Percentiles rank a stretch among this genome's conserved stretches.
Conservation (phyloP, 2,797 vertebrate genomes). For the Scarus forsteni region DNA sequence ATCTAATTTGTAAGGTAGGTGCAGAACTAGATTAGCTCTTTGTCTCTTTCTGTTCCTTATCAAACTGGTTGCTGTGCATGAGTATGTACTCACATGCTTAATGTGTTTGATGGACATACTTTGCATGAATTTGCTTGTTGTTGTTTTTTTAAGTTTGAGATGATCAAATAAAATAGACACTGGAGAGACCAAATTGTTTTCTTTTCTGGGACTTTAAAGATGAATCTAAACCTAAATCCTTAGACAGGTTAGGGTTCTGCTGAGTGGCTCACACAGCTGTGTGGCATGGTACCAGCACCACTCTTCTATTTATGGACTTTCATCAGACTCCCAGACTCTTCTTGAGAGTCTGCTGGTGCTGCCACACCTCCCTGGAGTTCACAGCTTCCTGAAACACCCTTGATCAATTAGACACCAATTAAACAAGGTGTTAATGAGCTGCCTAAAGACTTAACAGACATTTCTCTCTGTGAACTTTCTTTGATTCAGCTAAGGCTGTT, state of each 20-base stretch:
- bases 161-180: no score
- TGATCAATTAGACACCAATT: conserved; percentile 82
- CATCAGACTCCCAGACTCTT: conserved; percentile 15
- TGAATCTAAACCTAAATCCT: conserved; percentile 15
- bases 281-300: conserved; percentile 14
- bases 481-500: conserved; percentile 34
- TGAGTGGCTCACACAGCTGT: no score
- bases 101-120: no score
- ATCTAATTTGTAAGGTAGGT: no score
- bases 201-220: background rate
- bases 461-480: conserved; percentile 60
- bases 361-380: conserved; percentile 51
- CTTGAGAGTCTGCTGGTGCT: conserved; percentile 37
- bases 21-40: no score
- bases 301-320: conserved; percentile 28
- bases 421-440: conserved; percentile 74
- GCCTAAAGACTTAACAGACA: conserved; percentile 75
- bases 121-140: no score
- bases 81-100: no score
- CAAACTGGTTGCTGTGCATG: no score
- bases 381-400: conserved; percentile 70
- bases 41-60: no score
- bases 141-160: no score
- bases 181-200: conserved; percentile 6
- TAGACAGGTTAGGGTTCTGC: background rate